A percentile compares a stretch with the other conserved stretches of the same genome.
Conservation (phyloP, 2,797 vertebrate species). For the Vireo griseus region DNA sequence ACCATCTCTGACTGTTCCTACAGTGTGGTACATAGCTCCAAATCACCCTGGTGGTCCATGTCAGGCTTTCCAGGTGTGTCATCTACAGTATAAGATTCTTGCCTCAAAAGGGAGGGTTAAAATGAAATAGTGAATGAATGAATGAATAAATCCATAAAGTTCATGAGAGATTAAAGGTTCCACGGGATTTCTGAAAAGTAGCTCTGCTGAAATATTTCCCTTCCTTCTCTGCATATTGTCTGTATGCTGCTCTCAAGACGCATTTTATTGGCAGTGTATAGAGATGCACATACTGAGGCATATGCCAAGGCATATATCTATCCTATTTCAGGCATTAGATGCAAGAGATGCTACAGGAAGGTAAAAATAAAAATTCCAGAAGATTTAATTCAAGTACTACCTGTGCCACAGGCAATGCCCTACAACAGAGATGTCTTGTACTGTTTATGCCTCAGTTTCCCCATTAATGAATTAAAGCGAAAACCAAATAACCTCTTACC, state of each 20-base stretch:
- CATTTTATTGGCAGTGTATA: not conserved
- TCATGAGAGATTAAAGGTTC: not conserved
- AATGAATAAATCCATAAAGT: not conserved
- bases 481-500: not conserved
- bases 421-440: not conserved
- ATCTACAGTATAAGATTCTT: not conserved
- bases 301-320: not conserved
- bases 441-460: not conserved
- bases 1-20: not conserved
- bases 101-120: not conserved
- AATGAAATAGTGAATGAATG: not conserved
- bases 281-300: not conserved
- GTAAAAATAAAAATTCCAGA: not conserved
- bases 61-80: not conserved
- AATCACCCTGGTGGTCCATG: not conserved
- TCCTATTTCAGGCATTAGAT: not conserved
- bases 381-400: not conserved
- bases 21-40: not conserved
- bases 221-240: not conserved
- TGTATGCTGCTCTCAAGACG: not conserved
- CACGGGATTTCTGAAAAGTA: not conserved
- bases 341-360: not conserved
- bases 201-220: not conserved
- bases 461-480: not conserved
- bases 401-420: not conserved